Conservation (phyloP, 2,888 invertebrate genomes). For the Oithona nana region DNA sequence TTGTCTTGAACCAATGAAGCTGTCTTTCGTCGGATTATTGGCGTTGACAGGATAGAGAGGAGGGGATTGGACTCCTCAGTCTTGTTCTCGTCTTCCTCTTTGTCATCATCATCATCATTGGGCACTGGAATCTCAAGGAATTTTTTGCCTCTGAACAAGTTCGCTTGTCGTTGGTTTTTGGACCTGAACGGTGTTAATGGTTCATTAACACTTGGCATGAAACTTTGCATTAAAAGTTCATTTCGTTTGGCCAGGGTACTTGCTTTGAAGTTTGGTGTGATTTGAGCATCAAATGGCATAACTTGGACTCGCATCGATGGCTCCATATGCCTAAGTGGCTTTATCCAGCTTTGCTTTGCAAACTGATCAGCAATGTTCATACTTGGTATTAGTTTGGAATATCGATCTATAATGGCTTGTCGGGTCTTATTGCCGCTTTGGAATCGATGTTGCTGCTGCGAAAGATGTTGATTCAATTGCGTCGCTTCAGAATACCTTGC, state of each 20-base stretch:
- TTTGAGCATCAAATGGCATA: background rate
- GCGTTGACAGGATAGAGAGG: background rate
- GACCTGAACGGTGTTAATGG: constrained; percentile 11
- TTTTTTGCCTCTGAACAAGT: background rate
- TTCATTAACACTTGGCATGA: background rate
- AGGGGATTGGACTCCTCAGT: background rate
- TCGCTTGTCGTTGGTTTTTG: background rate
- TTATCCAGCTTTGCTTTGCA: background rate
- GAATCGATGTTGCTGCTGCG: constrained; percentile 19
- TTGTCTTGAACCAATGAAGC: background rate
- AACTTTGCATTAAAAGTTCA: background rate
- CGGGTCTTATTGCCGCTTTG: background rate
- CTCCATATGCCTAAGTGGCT: background rate
- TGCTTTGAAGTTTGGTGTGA: constrained; percentile 1
- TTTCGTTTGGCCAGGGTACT: background rate
- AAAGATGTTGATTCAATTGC: constrained; percentile 28
- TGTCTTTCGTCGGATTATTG: background rate
- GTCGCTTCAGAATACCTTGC: constrained; percentile 30
- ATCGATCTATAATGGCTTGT: constrained; percentile 5
- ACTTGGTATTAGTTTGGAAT: constrained; percentile 3
- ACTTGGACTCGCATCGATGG: background rate
- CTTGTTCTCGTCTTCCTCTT: background rate
- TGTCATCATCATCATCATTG: background rate
- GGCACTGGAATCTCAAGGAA: background rate
- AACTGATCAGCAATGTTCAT: background rate